Evolutionary conservation across 2,888 invertebrate species (phyloP), one percentile per base, ranked within the genome.

Genomic region (Unio pictorum): DNA sequence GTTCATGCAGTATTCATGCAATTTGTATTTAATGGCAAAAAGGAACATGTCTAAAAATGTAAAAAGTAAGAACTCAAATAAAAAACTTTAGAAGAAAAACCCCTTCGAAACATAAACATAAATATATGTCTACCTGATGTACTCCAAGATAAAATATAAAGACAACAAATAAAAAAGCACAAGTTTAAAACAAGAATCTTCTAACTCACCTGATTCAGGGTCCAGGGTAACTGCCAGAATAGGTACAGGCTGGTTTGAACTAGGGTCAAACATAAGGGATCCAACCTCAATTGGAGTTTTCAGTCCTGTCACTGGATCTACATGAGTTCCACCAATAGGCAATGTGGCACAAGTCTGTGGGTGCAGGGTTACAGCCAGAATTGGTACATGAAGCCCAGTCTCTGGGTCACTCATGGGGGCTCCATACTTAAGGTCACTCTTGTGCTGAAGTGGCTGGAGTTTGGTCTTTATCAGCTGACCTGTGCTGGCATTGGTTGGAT

Each of bases 211-310:
- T 69, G 87, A 82, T 58, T 82, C 76, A 26, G 83, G 79, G 62
- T 88, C 88, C 55, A 89, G 63, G 7, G 84, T 77, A 5, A 88
- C 86, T 11, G 85, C 80, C 66, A 89, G 71, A n/a, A 89, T 85
- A 0, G 88, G 89, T 30, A 89, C 88, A 8, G 88, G 85, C 60
- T 79, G 74, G 60, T 81, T 81, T 26, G 85, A 82, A 59, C 78
- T 81, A 1, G 88, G 85, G 68, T 89, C 89, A 18, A 87, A 74
- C 88, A 89, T 89, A 54, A 88, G 69, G 8, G 88, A 86, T 1
- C 88, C 88, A 5, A 87, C 75, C 67, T 89, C 89, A 45, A 89
- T 88, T 17, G 89, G 86, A n/a, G 87, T 82, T 4, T 86, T 86
- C 56, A 88, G 75, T 7, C 86, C 84, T 3, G 88, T 89, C 34